Evolutionary conservation across 2,888 invertebrate genomes (phyloP), one percentile per base, ranked within the genome.

Genomic region (Digitonthophagus gazella): DNA sequence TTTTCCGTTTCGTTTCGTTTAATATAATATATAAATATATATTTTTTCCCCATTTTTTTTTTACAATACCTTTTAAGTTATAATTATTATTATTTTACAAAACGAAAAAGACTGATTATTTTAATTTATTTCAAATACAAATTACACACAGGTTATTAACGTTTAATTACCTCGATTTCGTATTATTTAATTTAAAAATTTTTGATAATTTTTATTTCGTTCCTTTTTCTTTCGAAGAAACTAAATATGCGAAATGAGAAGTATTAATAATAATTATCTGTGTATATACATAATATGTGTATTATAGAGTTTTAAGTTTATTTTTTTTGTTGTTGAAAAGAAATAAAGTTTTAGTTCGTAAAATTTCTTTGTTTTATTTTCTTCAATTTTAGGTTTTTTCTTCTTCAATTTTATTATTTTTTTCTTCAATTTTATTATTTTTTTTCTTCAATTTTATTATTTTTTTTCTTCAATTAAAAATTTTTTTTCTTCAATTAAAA

Each of bases 1-100:
- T 70, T 69, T 69, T 71, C 71, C 14, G 44, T 67, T 18, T 18
- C 63, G 72, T 64, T 66, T 54, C n/a, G n/a, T n/a, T n/a, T n/a
- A n/a, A n/a, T n/a, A n/a, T n/a, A n/a, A n/a, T n/a, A n/a, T n/a
- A n/a, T n/a, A n/a, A n/a, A n/a, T n/a, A n/a, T n/a, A n/a, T n/a
- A n/a, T n/a, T n/a, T n/a, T n/a, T n/a, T n/a, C n/a, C n/a, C n/a
- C n/a, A n/a, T n/a, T n/a, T n/a, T n/a, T n/a, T n/a, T n/a, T n/a
- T n/a, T n/a, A n/a, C n/a, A n/a, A n/a, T n/a, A n/a, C n/a, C n/a
- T n/a, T n/a, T n/a, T n/a, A 44, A 3, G 28, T 2, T 44, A 8
- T 44, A 44, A 44, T 44, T 44, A 44, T 22, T 22, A 22, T 44
- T 44, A 44, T 44, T 44, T 44, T 44, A 44, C 11, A 44, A 44